Conservation (phyloP, 2,888 invertebrate genomes). For the Neocrepidodera transversa region DNA sequence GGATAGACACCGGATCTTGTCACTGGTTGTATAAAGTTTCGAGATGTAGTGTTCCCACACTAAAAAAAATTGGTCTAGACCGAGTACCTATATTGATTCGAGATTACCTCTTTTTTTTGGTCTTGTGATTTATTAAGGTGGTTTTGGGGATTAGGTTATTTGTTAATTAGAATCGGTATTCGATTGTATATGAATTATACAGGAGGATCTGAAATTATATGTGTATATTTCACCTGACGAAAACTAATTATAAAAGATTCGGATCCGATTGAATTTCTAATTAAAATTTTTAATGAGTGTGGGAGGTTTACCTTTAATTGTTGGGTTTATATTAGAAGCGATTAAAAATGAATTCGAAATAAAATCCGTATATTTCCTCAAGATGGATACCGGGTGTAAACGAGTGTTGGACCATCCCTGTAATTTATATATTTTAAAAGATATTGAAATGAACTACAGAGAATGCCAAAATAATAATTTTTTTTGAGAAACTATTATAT, state of each 20-base stretch:
- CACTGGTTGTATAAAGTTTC: slow-evolving; percentile 28
- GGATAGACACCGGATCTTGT: slow-evolving; percentile 26
- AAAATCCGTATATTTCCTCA: too few species aligned
- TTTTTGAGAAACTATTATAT: too few species aligned
- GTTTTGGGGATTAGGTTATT: slow-evolving; percentile 22
- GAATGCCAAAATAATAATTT: too few species aligned
- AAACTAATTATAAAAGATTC: slow-evolving; percentile 8
- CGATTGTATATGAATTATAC: slow-evolving; percentile 12
- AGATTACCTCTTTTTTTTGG: slow-evolving; percentile 29
- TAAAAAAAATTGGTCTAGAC: slow-evolving; percentile 27
- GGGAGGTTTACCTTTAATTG: not conserved
- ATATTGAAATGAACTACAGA: too few species aligned
- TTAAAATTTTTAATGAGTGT: slow-evolving; percentile 3
- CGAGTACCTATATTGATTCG: slow-evolving; percentile 23
- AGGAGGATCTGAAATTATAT: slow-evolving; percentile 12
- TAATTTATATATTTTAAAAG: too few species aligned
- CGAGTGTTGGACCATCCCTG: too few species aligned
- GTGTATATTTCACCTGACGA: slow-evolving; percentile 3
- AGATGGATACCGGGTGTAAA: too few species aligned
- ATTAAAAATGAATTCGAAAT: too few species aligned
- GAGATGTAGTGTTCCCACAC: slow-evolving; percentile 25
- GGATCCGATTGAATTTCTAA: not conserved
- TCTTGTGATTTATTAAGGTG: slow-evolving; percentile 28
- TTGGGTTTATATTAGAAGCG: too few species aligned
- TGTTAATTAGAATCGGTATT: slow-evolving; percentile 25